Base-by-base conservation (phyloP, 2,113 vertebrate species). In the Oncorhynchus clarkii region DNA sequence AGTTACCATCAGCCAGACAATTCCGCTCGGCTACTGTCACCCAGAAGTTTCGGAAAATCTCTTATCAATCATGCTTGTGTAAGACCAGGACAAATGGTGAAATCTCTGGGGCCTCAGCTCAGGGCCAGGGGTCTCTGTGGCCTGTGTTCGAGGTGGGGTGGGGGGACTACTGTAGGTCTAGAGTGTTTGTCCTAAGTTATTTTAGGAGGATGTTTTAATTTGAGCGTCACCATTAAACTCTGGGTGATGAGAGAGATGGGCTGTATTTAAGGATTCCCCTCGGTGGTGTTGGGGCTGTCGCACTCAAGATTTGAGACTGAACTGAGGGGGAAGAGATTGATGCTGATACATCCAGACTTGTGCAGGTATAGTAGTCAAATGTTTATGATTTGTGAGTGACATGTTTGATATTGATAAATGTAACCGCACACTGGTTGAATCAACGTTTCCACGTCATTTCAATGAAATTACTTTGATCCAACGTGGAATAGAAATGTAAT, bases 111-210 rank as follows among this genome's bases (percentile, higher is more conserved):
- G 51, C 59, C 20, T 27, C 49, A 31, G 48, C 16, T 31, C 22
- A 24, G 22, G 20, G 5, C 8, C 39, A 12, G 18, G 20, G n/a
- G 24, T 80, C 51, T 54, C 16, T 54, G 4, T 18, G 16, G 16
- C 3, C 49, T 51, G 49, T 51, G 49, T 51, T 16, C 0, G 3
- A 51, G 49, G 80, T 67, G 77, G 80, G 78, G 76, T 80, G 75
- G 22, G 85, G 70, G 84, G 78, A 67, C 72, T 73, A 39, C 14
- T 13, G 3, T 51, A 45, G 5, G 3, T 54, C 16, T 18, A 16
- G 3, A 4, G 73, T 73, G 82, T 78, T 73, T 73, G 86, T 92
- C 88, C 91, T 67, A 4, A 34, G 91, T 88, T 93, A 93, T 92
- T 94, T 93, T 92, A 59, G 87, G 89, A 83, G 80, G 84, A 87